Percentiles rank a stretch among this genome's conserved stretches.
Conservation (phyloP, 2,113 vertebrate genomes). For the Sceloporus undulatus region DNA sequence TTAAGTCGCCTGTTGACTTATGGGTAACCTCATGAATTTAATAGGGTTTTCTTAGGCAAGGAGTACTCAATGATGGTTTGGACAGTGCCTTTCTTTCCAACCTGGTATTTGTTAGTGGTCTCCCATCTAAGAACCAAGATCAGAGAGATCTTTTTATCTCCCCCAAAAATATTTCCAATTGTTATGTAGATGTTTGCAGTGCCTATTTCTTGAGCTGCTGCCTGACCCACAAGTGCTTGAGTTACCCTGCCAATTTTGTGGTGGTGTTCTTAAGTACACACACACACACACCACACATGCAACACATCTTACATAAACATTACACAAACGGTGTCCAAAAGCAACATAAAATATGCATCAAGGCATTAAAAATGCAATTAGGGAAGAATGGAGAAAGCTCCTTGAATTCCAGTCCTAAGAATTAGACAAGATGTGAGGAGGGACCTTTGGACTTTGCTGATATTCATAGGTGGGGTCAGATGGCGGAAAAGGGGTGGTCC, state of each 20-base stretch:
- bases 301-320: slow-evolving; percentile 21
- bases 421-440: not conserved
- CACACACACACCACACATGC: not conserved
- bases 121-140: too few species aligned
- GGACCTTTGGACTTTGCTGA: not conserved
- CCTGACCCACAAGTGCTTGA: not conserved
- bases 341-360: not conserved
- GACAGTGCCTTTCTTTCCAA: too few species aligned
- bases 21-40: too few species aligned
- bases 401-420: not conserved
- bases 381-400: not conserved
- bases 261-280: not conserved
- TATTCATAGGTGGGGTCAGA: too few species aligned
- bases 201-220: not conserved
- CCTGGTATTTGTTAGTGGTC: too few species aligned
- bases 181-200: not conserved
- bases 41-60: too few species aligned
- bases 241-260: not conserved
- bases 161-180: not conserved
- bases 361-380: not conserved
- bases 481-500: too few species aligned
- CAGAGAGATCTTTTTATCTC: too few species aligned
- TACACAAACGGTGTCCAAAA: not conserved
- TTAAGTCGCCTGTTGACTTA: too few species aligned
- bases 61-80: too few species aligned